These are phyloP conservation scores for Platycheirus rosarum DNA, from an alignment of 2,888 invertebrate species.

Conservation along the genomic window DNA sequence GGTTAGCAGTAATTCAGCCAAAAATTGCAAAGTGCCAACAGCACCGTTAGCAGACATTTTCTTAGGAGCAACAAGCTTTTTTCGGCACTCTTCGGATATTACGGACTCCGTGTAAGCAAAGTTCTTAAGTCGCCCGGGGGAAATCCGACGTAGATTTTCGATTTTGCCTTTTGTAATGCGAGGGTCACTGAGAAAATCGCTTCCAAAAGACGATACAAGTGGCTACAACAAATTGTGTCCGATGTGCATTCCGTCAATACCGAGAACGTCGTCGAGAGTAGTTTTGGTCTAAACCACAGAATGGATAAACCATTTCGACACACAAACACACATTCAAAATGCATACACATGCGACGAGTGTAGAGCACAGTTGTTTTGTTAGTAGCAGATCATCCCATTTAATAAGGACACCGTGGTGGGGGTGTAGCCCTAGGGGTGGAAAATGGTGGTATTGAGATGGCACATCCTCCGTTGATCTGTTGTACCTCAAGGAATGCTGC, in stretches of 20 bases:
- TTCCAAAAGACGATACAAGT: constrained; percentile 38
- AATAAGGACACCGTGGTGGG: constrained; percentile 58
- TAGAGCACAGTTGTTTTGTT: constrained; percentile 45
- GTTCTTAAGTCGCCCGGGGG: constrained; percentile 57
- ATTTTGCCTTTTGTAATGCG: constrained; percentile 57
- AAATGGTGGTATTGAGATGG: constrained; percentile 53
- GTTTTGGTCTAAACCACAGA: constrained; percentile 72
- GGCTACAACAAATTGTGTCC: constrained; percentile 64
- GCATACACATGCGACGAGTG: constrained; percentile 18
- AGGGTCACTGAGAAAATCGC: constrained; percentile 57
- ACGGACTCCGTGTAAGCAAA: constrained; percentile 2
- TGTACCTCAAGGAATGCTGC: constrained; percentile 56
- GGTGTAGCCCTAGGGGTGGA: constrained; percentile 59
- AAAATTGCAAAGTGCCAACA: constrained; percentile 54
- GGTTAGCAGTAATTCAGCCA: constrained; percentile 27
- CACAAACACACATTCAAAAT: constrained; percentile 35
- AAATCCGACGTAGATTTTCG: constrained; percentile 53
- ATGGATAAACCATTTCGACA: constrained; percentile 71
- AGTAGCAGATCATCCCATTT: constrained; percentile 69
- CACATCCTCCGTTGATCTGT: constrained; percentile 68
- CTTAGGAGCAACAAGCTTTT: constrained; percentile 63
- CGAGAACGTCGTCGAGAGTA: constrained; percentile 64
- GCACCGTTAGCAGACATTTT: constrained; percentile 37
- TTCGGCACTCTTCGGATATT: constrained; percentile 34
- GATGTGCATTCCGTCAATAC: constrained; percentile 71